Evolutionary conservation across 2,797 vertebrate species (phyloP).

Genomic region (Sylvia borin): DNA sequence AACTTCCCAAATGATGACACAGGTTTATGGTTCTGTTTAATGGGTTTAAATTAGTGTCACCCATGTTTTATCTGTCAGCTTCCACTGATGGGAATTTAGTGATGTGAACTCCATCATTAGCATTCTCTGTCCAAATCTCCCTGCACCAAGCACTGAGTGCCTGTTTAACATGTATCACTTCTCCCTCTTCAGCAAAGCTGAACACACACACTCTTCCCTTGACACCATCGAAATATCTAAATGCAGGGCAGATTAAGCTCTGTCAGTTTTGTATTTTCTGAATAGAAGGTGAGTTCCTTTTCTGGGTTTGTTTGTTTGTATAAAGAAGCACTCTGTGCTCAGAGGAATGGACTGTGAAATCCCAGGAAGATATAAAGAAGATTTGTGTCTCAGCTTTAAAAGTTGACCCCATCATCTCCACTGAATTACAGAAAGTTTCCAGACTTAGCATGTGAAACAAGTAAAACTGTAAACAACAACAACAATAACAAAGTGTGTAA

Average conservation of each 20-base stretch:
- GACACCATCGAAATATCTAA: not conserved
- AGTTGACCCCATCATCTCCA: not conserved
- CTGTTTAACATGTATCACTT: not conserved
- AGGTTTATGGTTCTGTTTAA: not conserved
- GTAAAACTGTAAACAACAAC: not conserved
- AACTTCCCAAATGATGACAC: not conserved
- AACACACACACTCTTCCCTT: not conserved
- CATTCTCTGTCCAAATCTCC: not conserved
- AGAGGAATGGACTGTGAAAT: not conserved
- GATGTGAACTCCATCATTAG: not conserved
- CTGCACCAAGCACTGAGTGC: not conserved
- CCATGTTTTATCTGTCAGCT: not conserved
- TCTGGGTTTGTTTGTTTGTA: not conserved
- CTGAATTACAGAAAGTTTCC: not conserved
- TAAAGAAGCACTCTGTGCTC: not conserved
- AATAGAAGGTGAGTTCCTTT: not conserved
- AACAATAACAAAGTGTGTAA: not conserved
- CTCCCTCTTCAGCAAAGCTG: not conserved
- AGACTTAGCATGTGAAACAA: not conserved
- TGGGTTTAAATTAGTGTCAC: not conserved
- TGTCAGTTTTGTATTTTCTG: not conserved
- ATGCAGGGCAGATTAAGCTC: not conserved
- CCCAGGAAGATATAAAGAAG: not conserved
- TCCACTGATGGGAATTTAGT: not conserved
- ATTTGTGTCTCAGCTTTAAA: constrained; percentile 8